phyloP scores from a whole-genome alignment of 1,140 invertebrate species.

The Chironomus striatipennis region DNA sequence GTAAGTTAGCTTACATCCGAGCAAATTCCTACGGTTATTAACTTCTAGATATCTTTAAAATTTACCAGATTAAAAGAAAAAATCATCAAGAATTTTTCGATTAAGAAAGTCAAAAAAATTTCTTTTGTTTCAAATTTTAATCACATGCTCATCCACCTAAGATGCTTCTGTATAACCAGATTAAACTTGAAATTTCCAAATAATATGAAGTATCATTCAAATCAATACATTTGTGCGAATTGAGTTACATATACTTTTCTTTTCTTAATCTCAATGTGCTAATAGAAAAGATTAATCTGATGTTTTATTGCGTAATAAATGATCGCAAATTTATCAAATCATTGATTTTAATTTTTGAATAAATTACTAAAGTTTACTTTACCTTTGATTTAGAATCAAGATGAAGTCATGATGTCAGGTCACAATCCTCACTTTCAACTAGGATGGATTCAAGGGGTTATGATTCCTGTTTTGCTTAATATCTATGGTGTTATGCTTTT shows the following conservation, averaged over 20 bases:
- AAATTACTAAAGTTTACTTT: not conserved
- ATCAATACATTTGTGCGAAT: conserved; percentile 3
- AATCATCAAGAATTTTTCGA: no score
- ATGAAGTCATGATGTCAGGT: conserved; percentile 41
- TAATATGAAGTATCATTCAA: no score
- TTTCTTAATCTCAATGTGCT: not conserved
- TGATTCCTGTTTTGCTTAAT: conserved; percentile 68
- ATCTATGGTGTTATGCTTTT: conserved; percentile 79
- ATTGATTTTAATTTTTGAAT: not conserved
- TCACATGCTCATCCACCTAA: no score
- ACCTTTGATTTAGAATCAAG: conserved; percentile 34
- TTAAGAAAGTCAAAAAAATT: no score
- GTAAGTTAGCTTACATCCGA: no score
- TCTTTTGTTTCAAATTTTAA: no score
- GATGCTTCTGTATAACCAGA: no score
- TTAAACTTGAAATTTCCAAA: no score
- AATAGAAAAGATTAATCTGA: not conserved
- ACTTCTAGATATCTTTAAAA: no score
- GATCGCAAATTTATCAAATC: not conserved
- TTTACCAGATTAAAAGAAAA: no score
- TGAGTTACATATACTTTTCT: not conserved
- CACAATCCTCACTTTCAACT: conserved; percentile 52
- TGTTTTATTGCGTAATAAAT: not conserved
- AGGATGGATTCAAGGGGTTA: conserved; percentile 69
- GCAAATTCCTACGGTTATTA: no score